Evolutionary conservation across 2,113 vertebrate genomes (phyloP).

Genomic region (Syrmaticus mikado): DNA sequence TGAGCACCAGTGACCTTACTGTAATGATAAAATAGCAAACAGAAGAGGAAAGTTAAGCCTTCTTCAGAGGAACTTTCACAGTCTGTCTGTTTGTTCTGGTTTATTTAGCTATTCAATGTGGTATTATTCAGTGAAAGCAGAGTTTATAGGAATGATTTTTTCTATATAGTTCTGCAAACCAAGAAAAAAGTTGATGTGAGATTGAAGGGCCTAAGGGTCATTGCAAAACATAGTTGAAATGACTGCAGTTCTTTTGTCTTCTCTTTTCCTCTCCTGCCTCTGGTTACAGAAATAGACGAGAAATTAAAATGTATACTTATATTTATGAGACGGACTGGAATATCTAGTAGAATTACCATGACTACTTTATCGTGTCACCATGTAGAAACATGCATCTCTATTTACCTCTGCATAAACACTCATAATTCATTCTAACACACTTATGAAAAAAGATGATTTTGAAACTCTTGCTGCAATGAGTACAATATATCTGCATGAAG

Average conservation of each 20-base stretch:
- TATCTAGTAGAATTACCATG: not conserved
- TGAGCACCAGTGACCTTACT: not conserved
- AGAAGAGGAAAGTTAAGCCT: constrained; percentile 33
- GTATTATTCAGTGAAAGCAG: constrained; percentile 43
- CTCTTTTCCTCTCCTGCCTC: not conserved
- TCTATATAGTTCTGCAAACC: constrained; percentile 2
- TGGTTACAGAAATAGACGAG: not conserved
- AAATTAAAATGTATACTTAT: not conserved
- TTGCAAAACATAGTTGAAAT: constrained; percentile 29
- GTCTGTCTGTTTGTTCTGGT: constrained; percentile 19
- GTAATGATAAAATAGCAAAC: constrained; percentile 37
- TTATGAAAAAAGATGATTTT: not conserved
- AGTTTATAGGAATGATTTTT: constrained; percentile 37
- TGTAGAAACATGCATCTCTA: not conserved
- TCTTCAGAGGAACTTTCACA: constrained; percentile 17
- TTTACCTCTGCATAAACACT: not conserved
- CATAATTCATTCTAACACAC: not conserved
- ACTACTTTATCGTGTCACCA: not conserved
- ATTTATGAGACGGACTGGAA: not conserved
- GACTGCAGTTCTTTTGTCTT: constrained; percentile 5
- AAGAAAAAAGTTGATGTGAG: constrained; percentile 25
- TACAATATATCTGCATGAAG: not conserved
- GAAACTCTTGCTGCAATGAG: not conserved
- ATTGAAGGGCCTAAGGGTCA: not conserved
- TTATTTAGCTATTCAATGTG: constrained; percentile 40